Evolutionary conservation across 2,888 invertebrate species (phyloP).

Genomic region (Achlya flavicornis): DNA sequence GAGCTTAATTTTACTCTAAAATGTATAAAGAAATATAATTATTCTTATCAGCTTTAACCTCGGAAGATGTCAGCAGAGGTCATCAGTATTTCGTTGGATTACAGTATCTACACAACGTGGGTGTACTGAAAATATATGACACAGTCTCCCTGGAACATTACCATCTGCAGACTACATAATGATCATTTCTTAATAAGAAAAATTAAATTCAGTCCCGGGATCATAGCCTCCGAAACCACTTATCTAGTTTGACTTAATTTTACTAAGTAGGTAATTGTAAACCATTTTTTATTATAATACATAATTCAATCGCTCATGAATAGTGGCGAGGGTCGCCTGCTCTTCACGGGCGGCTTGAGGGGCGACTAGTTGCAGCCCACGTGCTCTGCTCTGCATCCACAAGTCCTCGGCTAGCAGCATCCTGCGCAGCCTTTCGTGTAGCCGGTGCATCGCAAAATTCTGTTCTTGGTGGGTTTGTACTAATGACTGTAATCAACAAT

Average conservation of each 20-base stretch:
- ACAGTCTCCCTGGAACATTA: no score
- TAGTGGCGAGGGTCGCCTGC: constrained; percentile 93
- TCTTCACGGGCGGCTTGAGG: constrained; percentile 89
- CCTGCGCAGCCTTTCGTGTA: constrained; percentile 93
- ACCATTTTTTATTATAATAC: no score
- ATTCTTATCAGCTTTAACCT: background rate
- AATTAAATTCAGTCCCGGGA: no score
- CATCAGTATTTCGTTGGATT: no score
- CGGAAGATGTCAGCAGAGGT: background rate
- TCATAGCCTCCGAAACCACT: no score
- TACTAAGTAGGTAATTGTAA: no score
- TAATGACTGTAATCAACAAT: constrained; percentile 11
- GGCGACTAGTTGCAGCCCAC: constrained; percentile 90
- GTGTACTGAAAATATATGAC: no score
- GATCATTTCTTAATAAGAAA: no score
- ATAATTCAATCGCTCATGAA: no score
- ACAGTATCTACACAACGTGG: no score
- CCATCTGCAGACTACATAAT: no score
- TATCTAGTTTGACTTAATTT: no score
- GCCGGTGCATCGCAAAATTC: constrained; percentile 88
- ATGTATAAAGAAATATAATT: background rate
- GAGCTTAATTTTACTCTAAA: background rate
- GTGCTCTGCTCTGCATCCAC: constrained; percentile 89
- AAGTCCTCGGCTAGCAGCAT: constrained; percentile 86
- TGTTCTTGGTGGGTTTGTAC: constrained; percentile 60